Evolutionary conservation across 2,888 invertebrate species (phyloP), one percentile per base, ranked within the genome.

Genomic region (Amblyteles armatorius): DNA sequence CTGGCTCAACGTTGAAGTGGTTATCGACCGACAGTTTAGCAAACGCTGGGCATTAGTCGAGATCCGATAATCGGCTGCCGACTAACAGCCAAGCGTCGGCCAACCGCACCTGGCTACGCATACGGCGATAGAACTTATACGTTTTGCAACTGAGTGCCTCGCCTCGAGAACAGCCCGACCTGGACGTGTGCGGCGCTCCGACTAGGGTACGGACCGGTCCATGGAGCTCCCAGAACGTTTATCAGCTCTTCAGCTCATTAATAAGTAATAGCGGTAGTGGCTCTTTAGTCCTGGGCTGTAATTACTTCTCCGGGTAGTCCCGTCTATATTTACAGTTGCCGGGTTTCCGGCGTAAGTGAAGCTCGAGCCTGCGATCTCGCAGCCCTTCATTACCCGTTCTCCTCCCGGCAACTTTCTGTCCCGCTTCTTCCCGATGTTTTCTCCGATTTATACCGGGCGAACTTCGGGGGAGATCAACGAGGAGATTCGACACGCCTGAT

Each of bases 221-320:
- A 13, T 1, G 3, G 11, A 44, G 29, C 13, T 33, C 0, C 6
- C 16, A 3, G 76, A 84, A 83, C 87, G 87, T 88, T 88, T 85
- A 88, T 88, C 87, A 87, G 86, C 81, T 69, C 76, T 87, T 57
- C 52, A 76, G 83, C 83, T 88, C 86, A 85, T 89, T 89, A 87
- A 88, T 88, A 89, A 29, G 88, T 83, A 76, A 68, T 44, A 69
- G 79, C n/a, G 60, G 67, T 63, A 74, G 16, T 60, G 16, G 88
- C 84, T 85, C 87, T 84, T 88, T 87, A 84, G 80, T 83, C 84
- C 67, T 80, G 44, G 65, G 80, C 83, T 86, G 88, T 90, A 88
- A 90, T 90, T 89, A 89, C 88, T 88, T 87, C 83, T 79, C 71
- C 60, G 29, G 29, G 73, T 29, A 22, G 11, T 40, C 63, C 50